Conservation (phyloP, 2,797 vertebrate species). For the Sebastes cheni region DNA sequence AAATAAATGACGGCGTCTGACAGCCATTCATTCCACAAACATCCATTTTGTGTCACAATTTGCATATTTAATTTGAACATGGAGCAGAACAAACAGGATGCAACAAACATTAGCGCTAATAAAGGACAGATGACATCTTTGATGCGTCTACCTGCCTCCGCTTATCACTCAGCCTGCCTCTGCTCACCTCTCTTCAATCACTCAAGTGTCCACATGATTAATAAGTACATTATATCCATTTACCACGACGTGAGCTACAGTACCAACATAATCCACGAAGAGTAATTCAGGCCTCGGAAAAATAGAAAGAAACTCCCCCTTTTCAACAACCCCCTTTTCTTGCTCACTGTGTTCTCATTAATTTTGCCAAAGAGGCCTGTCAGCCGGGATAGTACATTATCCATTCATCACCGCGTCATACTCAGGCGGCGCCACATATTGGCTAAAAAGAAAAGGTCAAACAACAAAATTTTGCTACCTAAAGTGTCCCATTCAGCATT, state of each 20-base stretch:
- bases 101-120: constrained; percentile 50
- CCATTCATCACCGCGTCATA: constrained; percentile 74
- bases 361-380: constrained; percentile 73
- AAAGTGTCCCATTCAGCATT: constrained; percentile 81
- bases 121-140: constrained; percentile 45
- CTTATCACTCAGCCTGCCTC: constrained; percentile 2
- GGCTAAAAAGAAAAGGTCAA: constrained; percentile 77
- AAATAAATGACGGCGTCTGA: constrained; percentile 21
- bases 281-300: constrained; percentile 30
- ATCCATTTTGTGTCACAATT: constrained; percentile 38
- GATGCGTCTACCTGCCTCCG: constrained; percentile 18
- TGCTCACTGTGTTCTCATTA: constrained; percentile 69
- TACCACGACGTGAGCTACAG: constrained; percentile 27
- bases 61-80: constrained; percentile 50
- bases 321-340: constrained; percentile 37
- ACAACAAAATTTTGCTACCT: constrained; percentile 73
- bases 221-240: constrained; percentile 58
- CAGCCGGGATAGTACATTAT: constrained; percentile 73
- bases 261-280: constrained; percentile 31
- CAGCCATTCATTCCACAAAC: constrained; percentile 39
- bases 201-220: constrained; percentile 52
- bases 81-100: constrained; percentile 48
- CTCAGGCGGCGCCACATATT: constrained; percentile 49
- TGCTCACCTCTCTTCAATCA: constrained; percentile 16
- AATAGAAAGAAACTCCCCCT: constrained; percentile 32